Evolutionary conservation across 2,113 vertebrate species (phyloP), one percentile per base, ranked within the genome.

Genomic region (Hiodon tergisus): DNA sequence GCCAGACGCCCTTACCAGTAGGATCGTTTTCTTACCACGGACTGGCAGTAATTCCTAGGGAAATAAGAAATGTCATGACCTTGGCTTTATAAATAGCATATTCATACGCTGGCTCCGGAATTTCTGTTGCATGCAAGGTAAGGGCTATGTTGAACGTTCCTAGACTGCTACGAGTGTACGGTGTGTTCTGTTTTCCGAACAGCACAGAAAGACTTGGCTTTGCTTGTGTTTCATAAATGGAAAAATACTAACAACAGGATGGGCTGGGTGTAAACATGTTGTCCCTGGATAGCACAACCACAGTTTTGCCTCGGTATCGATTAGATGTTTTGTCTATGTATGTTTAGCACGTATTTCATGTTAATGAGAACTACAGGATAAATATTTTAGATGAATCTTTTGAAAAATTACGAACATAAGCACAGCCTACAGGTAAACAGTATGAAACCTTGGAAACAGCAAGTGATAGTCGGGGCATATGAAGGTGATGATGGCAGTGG

Each of bases 51-150:
- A 54, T 65, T 55, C 65, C 60, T 3, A 17, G 53, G 51, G 59
- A 51, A 67, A 47, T 74, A 65, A 68, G 31, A 59, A 14, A 68
- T 31, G 74, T 6, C 3, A 6, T 31, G 55, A 52, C 52, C 14
- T 7, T 50, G 74, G 54, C n/a, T 60, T 60, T 51, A n/a, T 73
- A 69, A 54, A 67, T 52, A 71, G 67, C 17, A 13, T 59, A 7
- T 14, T 14, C 13, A 50, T 14, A 63, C 17, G 47, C 57, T 51
- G 3, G 48, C 68, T 31, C 6, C 5, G 31, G 68, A 63, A 6
- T 46, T 61, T 6, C 13, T 57, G 11, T 51, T 69, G 47, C 55
- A 11, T 55, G 48, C 17, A 10, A 71, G 75, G 75, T 76, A 71
- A 76, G 75, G 14, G 0, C 31, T 7, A 48, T 4, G 54, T 4